Percentiles rank a stretch among this genome's conserved stretches.
phyloP scores from a whole-genome alignment of 2,113 vertebrate species.

The Gallinago undulata region DNA sequence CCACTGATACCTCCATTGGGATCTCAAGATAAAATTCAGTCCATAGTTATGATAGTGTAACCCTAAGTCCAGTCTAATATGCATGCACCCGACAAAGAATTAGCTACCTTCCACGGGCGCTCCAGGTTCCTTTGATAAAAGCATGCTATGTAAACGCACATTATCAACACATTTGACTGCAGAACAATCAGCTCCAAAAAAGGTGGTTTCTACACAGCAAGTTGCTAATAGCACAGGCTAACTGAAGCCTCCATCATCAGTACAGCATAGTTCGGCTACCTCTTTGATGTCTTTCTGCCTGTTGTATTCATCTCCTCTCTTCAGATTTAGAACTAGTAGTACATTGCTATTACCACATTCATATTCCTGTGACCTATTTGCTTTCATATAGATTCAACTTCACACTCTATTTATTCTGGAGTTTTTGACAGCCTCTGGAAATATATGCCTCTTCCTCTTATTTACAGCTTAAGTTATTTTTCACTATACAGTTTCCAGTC shows the following conservation, averaged over 20 bases:
- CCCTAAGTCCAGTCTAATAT: not conserved
- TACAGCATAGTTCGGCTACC: not conserved
- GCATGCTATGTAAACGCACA: not conserved
- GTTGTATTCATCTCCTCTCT: not conserved
- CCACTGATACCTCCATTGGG: not conserved
- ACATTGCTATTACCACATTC: not conserved
- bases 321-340: conserved; percentile 15
- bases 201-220: not conserved
- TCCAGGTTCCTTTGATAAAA: not conserved
- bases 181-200: not conserved
- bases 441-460: not conserved
- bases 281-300: not conserved
- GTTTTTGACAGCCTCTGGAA: conserved; percentile 42
- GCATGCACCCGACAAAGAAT: not conserved
- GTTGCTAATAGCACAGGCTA: not conserved
- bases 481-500: not conserved
- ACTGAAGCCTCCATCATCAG: not conserved
- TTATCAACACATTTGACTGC: not conserved
- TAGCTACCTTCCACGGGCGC: not conserved
- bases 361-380: conserved; percentile 43
- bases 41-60: not conserved
- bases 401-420: conserved; percentile 17
- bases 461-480: conserved; percentile 19
- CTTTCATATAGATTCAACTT: conserved; percentile 35
- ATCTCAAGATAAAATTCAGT: not conserved